A percentile compares a stretch with the other conserved stretches of the same genome.
Conservation (phyloP, 2,797 vertebrate genomes). For the Galagoides demidoff region DNA sequence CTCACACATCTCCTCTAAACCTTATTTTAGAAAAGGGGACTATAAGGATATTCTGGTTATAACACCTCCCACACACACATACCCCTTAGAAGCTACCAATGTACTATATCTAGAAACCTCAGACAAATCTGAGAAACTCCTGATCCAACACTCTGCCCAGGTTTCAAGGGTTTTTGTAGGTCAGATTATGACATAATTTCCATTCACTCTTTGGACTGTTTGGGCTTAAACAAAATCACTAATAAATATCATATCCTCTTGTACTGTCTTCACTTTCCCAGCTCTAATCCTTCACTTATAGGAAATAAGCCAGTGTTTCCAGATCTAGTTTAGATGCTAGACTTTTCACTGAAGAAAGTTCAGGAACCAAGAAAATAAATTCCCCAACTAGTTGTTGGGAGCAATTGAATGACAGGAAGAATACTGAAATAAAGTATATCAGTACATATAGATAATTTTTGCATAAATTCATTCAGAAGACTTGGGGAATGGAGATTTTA, state of each 20-base stretch:
- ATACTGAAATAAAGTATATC: neutral
- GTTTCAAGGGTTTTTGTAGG: constrained; percentile 14
- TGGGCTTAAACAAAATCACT: constrained; percentile 34
- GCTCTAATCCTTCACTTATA: neutral
- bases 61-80: neutral
- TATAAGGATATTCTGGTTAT: constrained; percentile 67
- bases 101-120: constrained; percentile 60
- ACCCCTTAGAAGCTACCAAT: constrained; percentile 43
- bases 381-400: neutral
- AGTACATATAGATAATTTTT: neutral
- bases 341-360: neutral
- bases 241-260: neutral
- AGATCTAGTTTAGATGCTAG: no score
- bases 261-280: constrained; percentile 3
- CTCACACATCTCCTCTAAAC: constrained; percentile 56
- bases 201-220: constrained; percentile 27
- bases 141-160: neutral
- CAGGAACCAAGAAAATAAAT: neutral
- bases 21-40: constrained; percentile 64
- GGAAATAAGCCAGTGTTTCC: neutral
- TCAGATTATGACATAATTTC: constrained; percentile 61
- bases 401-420: neutral
- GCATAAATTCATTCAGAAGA: neutral
- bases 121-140: constrained; percentile 63
- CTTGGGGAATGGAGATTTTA: neutral